phyloP scores from a whole-genome alignment of 37 sponge, comb jelly and placozoan genomes.

The Haliclona indistincta region DNA sequence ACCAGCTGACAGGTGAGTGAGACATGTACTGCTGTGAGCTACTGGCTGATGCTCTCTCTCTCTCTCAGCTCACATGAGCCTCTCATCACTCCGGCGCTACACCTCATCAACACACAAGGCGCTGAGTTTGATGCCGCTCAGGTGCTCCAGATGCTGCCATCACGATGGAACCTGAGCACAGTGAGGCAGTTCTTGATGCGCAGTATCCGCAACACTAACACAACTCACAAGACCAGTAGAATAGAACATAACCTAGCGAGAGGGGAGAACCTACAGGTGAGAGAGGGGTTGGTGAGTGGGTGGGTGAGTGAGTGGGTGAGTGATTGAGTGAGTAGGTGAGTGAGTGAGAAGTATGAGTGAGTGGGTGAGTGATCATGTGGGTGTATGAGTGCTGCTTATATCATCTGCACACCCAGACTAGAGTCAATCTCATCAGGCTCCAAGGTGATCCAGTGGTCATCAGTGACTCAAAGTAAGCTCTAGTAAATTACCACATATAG shows the following conservation, averaged over 20 bases:
- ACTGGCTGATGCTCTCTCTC: not conserved
- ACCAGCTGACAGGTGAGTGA: conserved; percentile 59
- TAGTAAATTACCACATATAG: too few species aligned
- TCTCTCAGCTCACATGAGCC: conserved; percentile 1
- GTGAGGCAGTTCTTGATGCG: conserved; percentile 68
- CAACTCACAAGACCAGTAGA: conserved; percentile 38
- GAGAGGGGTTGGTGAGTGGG: not conserved
- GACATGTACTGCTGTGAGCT: not conserved
- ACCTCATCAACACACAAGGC: conserved; percentile 74
- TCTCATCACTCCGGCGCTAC: conserved; percentile 56
- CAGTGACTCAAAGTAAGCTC: conserved; percentile 60
- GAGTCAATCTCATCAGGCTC: conserved; percentile 30
- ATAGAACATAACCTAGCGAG: conserved; percentile 75
- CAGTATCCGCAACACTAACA: conserved; percentile 52
- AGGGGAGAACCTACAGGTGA: conserved; percentile 73
- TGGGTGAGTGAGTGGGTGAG: too few species aligned
- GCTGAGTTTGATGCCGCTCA: conserved; percentile 75
- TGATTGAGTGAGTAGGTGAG: too few species aligned
- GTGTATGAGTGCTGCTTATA: too few species aligned
- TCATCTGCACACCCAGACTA: conserved; percentile 21
- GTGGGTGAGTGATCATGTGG: too few species aligned
- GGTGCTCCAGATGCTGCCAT: conserved; percentile 75
- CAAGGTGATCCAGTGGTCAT: conserved; percentile 65
- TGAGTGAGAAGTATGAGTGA: too few species aligned
- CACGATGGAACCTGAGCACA: conserved; percentile 65